Conservation (phyloP, 2,113 vertebrate genomes). For the Atrichornis clamosus region DNA sequence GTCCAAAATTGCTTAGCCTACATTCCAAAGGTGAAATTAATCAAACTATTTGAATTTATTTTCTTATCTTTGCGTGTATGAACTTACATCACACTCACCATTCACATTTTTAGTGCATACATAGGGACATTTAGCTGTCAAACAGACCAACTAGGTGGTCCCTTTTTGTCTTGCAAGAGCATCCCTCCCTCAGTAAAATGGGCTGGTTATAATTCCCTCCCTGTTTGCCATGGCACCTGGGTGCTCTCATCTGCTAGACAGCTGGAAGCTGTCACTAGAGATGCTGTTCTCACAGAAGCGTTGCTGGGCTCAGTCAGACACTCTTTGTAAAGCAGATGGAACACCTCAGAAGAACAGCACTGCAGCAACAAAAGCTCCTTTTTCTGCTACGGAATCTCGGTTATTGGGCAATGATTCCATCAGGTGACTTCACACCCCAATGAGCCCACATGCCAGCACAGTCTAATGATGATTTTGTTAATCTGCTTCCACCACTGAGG, state of each 20-base stretch:
- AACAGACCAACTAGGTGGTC: background rate
- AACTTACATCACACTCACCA: background rate
- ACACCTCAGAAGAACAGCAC: conserved; percentile 12
- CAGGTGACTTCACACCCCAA: background rate
- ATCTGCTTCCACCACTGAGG: background rate
- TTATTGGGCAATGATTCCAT: background rate
- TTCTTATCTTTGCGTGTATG: background rate
- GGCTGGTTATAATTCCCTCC: background rate
- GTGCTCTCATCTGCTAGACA: conserved; percentile 19
- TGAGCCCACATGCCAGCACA: background rate
- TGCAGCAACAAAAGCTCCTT: conserved; percentile 11
- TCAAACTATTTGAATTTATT: background rate
- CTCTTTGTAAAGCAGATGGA: conserved; percentile 36
- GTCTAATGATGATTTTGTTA: background rate
- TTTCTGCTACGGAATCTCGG: background rate
- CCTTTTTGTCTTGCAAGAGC: background rate
- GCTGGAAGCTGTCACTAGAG: conserved; percentile 45
- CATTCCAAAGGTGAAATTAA: background rate
- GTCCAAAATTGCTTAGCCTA: background rate
- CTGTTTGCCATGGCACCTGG: conserved; percentile 15
- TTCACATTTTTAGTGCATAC: background rate
- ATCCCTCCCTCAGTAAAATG: background rate
- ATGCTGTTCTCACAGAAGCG: background rate
- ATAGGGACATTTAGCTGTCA: background rate
- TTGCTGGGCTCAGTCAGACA: conserved; percentile 20